Percentiles rank a stretch among this genome's conserved stretches.
Evolutionary conservation across 2,113 vertebrate genomes (phyloP).

Genomic region (Progne subis): DNA sequence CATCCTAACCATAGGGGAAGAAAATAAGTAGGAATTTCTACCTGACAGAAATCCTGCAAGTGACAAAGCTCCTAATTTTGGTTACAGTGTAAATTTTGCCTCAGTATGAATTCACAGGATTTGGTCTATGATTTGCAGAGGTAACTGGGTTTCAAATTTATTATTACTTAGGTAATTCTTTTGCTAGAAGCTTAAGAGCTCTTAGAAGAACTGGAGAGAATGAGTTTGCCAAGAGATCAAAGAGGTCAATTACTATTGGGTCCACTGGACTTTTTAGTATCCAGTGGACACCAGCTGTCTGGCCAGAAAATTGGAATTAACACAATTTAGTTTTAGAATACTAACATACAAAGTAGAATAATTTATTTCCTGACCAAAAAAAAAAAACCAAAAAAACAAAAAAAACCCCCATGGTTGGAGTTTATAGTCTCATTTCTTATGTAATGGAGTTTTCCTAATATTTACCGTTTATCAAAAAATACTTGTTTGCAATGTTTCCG

Average conservation of each 20-base stretch:
- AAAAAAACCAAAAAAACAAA: no score
- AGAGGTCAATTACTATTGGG: neutral
- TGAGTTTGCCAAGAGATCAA: neutral
- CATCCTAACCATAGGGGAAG: neutral
- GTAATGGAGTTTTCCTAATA: neutral
- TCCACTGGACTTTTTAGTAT: neutral
- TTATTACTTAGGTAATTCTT: neutral
- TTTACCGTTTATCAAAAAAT: conserved; percentile 5
- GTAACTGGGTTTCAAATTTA: neutral
- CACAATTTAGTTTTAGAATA: neutral
- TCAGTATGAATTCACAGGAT: neutral
- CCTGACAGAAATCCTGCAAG: neutral
- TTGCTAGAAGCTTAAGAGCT: neutral
- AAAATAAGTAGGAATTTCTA: neutral
- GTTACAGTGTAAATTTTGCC: neutral
- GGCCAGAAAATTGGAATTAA: neutral
- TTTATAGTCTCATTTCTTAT: neutral
- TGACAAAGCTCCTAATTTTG: conserved; percentile 2
- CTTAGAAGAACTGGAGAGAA: neutral
- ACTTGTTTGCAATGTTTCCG: neutral
- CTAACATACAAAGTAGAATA: neutral
- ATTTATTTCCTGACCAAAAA: neutral
- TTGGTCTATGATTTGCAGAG: neutral
- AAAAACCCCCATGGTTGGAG: neutral
- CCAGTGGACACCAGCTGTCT: neutral